Conservation (phyloP, 1,140 invertebrate genomes). For the Drosophila serrata region DNA sequence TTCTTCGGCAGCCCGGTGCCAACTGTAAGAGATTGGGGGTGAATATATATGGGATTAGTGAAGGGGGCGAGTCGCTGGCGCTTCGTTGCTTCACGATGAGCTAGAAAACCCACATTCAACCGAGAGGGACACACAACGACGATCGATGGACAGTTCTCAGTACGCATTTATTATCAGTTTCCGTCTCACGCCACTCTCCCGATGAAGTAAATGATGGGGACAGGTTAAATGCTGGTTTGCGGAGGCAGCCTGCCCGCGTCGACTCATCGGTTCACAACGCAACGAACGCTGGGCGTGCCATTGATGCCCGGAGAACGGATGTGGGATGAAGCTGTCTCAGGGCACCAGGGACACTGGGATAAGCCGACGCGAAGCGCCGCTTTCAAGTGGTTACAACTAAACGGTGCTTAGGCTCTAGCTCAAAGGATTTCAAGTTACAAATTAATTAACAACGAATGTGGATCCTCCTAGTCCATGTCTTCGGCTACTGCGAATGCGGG, state of each 20-base stretch:
- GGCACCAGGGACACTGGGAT: conserved; percentile 24
- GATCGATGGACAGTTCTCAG: conserved; percentile 49
- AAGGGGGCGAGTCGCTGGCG: conserved; percentile 20
- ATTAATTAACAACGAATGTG: conserved; percentile 57
- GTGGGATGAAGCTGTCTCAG: conserved; percentile 64
- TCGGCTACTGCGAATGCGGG: conserved; percentile 57
- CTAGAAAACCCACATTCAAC: conserved; percentile 20
- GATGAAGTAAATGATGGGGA: conserved; percentile 49
- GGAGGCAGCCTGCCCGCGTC: conserved; percentile 37
- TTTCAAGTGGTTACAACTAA: conserved; percentile 60
- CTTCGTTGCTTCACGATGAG: conserved; percentile 44
- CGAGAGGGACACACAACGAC: conserved; percentile 8
- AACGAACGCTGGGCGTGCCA: conserved; percentile 5
- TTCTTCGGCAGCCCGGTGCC: conserved; percentile 72
- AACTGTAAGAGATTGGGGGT: conserved; percentile 64
- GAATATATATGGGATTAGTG: conserved; percentile 41
- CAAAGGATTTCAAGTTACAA: conserved; percentile 31
- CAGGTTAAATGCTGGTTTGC: conserved; percentile 73
- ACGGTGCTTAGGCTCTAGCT: conserved; percentile 79
- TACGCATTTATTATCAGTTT: conserved; percentile 77
- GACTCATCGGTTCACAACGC: conserved; percentile 25
- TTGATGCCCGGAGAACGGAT: conserved; percentile 44
- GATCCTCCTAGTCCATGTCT: conserved; percentile 71
- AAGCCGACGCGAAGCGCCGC: conserved; percentile 49
- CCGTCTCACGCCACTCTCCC: conserved; percentile 39